Evolutionary conservation across 1,140 invertebrate species (phyloP).

Genomic region (Condylostylus longicornis): DNA sequence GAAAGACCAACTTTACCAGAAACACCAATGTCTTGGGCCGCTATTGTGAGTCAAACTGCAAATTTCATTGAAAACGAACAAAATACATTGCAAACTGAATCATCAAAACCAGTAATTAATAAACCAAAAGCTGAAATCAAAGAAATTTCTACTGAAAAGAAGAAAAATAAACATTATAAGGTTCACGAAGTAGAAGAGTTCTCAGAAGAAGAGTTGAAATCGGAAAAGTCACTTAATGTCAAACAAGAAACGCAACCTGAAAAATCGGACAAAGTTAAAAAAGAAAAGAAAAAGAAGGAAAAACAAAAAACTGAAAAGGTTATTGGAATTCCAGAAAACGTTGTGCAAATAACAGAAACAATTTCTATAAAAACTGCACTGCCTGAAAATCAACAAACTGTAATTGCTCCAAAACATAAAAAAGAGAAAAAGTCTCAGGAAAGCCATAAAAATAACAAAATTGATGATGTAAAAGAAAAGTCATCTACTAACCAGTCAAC

Average conservation of each 20-base stretch:
- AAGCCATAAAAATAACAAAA: no score
- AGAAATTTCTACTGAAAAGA: not conserved
- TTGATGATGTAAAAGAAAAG: no score
- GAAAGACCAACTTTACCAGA: not conserved
- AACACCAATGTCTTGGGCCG: conserved; percentile 9
- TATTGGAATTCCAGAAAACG: no score
- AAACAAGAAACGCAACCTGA: conserved; percentile 1
- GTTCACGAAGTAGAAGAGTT: conserved; percentile 1
- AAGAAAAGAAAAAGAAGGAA: conserved; percentile 3
- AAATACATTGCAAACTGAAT: no score
- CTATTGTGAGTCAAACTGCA: conserved; percentile 8
- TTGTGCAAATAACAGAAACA: no score
- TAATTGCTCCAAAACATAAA: no score
- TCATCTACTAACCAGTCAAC: no score
- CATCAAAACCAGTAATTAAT: not conserved
- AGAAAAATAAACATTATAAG: conserved; percentile 2
- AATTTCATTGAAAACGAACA: not conserved
- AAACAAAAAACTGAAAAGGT: conserved; percentile 1
- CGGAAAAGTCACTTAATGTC: not conserved
- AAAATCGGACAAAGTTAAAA: not conserved
- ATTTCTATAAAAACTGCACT: no score
- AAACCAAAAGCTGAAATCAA: not conserved
- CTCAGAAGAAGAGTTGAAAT: not conserved
- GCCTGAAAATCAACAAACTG: no score
- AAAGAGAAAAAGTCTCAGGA: no score